phyloP scores from a whole-genome alignment of 2,797 vertebrate species.

The Notolabrus celidotus region DNA sequence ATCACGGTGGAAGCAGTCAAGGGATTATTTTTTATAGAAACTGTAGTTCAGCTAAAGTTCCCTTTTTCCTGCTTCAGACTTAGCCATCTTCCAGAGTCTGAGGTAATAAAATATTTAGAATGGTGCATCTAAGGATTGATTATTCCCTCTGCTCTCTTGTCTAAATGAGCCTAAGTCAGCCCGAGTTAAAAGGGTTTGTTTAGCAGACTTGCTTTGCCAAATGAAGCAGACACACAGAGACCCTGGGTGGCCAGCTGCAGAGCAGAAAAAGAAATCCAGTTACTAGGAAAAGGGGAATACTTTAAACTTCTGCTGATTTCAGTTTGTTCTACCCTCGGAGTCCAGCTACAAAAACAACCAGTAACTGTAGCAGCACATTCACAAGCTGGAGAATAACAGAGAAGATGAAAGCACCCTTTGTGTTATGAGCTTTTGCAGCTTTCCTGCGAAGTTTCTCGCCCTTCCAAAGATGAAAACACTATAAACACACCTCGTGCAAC shows the following conservation, averaged over 20 bases:
- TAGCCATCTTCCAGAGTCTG: slow-evolving; percentile 31
- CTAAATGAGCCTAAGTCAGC: slow-evolving; percentile 58
- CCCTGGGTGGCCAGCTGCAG: slow-evolving; percentile 40
- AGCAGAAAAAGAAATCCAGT: slow-evolving; percentile 29
- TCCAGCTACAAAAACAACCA: slow-evolving; percentile 58
- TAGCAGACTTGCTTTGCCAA: slow-evolving; percentile 41
- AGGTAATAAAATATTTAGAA: slow-evolving; percentile 72
- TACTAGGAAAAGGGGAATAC: slow-evolving; percentile 34
- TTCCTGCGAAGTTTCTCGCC: slow-evolving; percentile 27
- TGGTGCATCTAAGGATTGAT: slow-evolving; percentile 52
- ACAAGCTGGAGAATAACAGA: slow-evolving; percentile 59
- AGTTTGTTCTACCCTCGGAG: slow-evolving; percentile 58
- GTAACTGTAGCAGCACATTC: slow-evolving; percentile 37
- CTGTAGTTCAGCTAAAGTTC: slow-evolving; percentile 22
- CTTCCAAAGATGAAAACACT: slow-evolving; percentile 32
- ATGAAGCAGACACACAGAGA: slow-evolving; percentile 38
- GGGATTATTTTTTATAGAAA: slow-evolving; percentile 39
- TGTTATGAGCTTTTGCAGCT: too few relatives aligned
- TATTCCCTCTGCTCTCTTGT: slow-evolving; percentile 42
- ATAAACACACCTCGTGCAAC: slow-evolving; percentile 50
- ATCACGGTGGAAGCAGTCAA: slow-evolving; percentile 51
- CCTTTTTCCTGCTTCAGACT: slow-evolving; percentile 26
- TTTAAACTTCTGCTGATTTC: slow-evolving; percentile 56
- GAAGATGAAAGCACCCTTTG: slow-evolving; percentile 50
- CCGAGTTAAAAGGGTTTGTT: slow-evolving; percentile 70